These are phyloP conservation scores for Netelia inedita DNA, from an alignment of 2,888 invertebrate genomes.

Conservation along the genomic window DNA sequence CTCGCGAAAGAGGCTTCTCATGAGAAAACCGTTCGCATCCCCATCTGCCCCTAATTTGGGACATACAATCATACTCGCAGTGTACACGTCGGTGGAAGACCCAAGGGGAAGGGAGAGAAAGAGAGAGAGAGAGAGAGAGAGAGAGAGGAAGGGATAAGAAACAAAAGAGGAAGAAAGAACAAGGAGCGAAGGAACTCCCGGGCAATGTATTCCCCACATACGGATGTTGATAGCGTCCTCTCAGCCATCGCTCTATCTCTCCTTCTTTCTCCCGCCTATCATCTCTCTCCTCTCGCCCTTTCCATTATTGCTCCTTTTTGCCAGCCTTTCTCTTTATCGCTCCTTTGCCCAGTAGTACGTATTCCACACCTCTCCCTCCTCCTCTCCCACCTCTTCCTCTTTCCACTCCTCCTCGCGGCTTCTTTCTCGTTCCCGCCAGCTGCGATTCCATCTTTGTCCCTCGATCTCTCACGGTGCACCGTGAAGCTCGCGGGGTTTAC, in stretches of 20 bases:
- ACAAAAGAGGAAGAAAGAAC: conserved; percentile 42
- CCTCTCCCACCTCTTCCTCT: conserved; percentile 10
- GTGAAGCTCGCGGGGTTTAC: conserved; percentile 57
- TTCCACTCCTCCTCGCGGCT: conserved; percentile 18
- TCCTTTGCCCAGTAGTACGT: conserved; percentile 15
- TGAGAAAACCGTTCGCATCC: conserved; percentile 59
- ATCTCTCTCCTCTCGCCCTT: conserved; percentile 34
- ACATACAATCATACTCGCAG: background rate
- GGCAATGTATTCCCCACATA: conserved; percentile 58
- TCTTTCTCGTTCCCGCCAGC: background rate
- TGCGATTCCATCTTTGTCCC: conserved; percentile 42
- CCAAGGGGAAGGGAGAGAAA: conserved; percentile 29
- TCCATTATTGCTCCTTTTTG: conserved; percentile 47
- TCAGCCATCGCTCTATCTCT: conserved; percentile 27
- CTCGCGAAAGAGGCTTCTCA: conserved; percentile 60
- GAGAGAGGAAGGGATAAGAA: conserved; percentile 43
- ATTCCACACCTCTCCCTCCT: conserved; percentile 13
- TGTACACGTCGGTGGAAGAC: background rate
- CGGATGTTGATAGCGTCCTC: conserved; percentile 65
- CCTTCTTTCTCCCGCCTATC: conserved; percentile 6
- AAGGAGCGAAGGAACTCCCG: conserved; percentile 47
- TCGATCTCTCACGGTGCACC: conserved; percentile 51
- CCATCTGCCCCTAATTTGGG: conserved; percentile 45
- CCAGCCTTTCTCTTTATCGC: conserved; percentile 46
- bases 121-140: conserved; percentile 43